These are phyloP conservation scores for Thymelicus acteon DNA, from an alignment of 2,888 invertebrate genomes.

Conservation along the genomic window DNA sequence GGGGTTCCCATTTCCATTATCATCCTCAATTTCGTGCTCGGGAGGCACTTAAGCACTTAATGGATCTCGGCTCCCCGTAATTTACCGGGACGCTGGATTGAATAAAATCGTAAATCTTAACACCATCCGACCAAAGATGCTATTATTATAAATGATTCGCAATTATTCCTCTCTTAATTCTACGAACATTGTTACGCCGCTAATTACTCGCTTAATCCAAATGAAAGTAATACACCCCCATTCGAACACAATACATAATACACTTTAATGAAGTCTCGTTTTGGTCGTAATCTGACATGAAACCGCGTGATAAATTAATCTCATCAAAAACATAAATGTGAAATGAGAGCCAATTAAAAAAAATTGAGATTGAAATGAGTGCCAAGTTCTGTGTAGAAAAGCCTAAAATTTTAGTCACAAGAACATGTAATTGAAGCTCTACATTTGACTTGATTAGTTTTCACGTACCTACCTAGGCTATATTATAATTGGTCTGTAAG, in stretches of 20 bases:
- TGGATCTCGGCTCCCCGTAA: slow-evolving; percentile 81
- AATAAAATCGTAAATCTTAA: slow-evolving; percentile 83
- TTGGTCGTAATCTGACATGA: slow-evolving; percentile 22
- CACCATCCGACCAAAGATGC: slow-evolving; percentile 71
- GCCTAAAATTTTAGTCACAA: too few relatives aligned
- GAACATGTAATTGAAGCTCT: too few relatives aligned
- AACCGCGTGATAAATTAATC: slow-evolving; percentile 27
- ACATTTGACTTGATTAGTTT: too few relatives aligned
- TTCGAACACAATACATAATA: slow-evolving; percentile 35
- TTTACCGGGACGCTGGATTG: slow-evolving; percentile 80
- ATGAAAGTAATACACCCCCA: slow-evolving; percentile 29
- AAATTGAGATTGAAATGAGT: too few relatives aligned
- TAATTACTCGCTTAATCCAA: slow-evolving; percentile 40
- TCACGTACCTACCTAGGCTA: too few relatives aligned
- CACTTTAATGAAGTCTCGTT: slow-evolving; percentile 34
- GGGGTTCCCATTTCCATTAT: slow-evolving; percentile 81
- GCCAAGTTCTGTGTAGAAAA: too few relatives aligned
- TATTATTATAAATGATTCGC: slow-evolving; percentile 75
- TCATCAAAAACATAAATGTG: too few relatives aligned
- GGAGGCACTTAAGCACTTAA: slow-evolving; percentile 83
- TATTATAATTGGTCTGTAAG: too few relatives aligned
- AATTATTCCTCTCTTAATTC: slow-evolving; percentile 52
- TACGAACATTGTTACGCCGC: slow-evolving; percentile 39
- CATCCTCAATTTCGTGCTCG: slow-evolving; percentile 82
- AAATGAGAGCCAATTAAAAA: too few relatives aligned